Base-by-base conservation (phyloP, 2,797 vertebrate species). In the Mormyrops boulengeri region DNA sequence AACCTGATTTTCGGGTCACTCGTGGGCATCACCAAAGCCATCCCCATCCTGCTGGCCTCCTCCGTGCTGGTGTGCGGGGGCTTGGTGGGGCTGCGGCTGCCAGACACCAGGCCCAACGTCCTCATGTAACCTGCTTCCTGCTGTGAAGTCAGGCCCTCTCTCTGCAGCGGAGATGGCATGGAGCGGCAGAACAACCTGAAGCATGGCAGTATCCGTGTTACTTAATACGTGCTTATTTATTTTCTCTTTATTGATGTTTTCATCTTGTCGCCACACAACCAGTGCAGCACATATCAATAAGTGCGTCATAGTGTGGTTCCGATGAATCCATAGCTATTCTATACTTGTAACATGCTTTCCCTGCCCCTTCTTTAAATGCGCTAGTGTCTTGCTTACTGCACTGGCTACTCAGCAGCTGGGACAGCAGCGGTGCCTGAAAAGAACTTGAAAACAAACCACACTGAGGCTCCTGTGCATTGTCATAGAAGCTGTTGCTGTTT, bases 1-100 rank as follows among this genome's bases (percentile, higher is more conserved):
- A 99, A 99, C 95, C 94, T 99, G 91, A 99, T 99, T 93, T 99
- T 99, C 0, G 98, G 98, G 93, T 99, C 98, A 0, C 95, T 99
- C 93, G 98, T 99, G 87, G 95, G 97, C 94, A 98, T 99, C 94
- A 97, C 98, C 92, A 98, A 97, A 95, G 96, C 97, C 0, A 97
- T 99, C 91, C 98, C 98, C 91, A 99, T 99, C 93, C 97, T 99
- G 84, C 95, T 99, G 95, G 98, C 98, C 9, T 99, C 98, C 2
- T 94, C 97, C 0, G 98, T 99, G 94, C 93, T 99, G 88, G 98
- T 99, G 34, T 96, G 96, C 88, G 98, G 98, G 41, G 98, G 98
- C 60, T 95, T 99, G 89, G 97, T 99, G 92, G 98, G 98, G 91
- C 96, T 99, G 82, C 96, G 98, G 55, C 97, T 99, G 92, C 98